Base-by-base conservation (phyloP, 2,113 vertebrate genomes). In the Tenebrosternarchus preto region DNA sequence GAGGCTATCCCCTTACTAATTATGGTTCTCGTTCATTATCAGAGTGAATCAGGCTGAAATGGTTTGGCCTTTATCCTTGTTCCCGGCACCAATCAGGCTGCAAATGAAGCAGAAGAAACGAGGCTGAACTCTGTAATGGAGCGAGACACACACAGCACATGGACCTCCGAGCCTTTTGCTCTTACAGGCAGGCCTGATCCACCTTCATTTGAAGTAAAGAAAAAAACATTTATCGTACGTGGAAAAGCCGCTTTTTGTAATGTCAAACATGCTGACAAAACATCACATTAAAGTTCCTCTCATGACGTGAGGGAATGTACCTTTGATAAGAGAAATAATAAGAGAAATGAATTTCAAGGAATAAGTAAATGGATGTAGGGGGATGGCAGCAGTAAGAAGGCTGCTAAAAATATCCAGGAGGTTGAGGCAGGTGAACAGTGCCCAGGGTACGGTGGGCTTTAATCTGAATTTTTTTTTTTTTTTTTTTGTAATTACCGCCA, bases 1-100 rank as follows among this genome's bases (percentile, higher is more conserved):
- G 39, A 72, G 86, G 88, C 88, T 88, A 86, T 82, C 82, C 85
- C 85, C 83, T 87, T 85, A 85, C 89, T 92, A 92, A 91, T 92
- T 91, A 89, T 89, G 85, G 88, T 82, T 84, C 88, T 88, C 81
- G 89, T 92, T 92, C 84, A 91, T 91, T 89, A 90, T 90, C 86
- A 86, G 86, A 88, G 85, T 87, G 85, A 89, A 90, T 91, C 87
- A 88, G 76, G 39, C 81, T 74, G 83, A 67, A 87, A 75, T 76
- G 78, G 46, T 70, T 86, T 89, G 61, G 87, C 88, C 88, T 89
- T 75, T 73, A 66, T 85, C 85, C 83, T 80, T 77, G 75, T 77
- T 85, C 81, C 84, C 83, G 86, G 89, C 87, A 89, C 89, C 84
- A 92, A 90, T 91, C 90, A 90, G 81, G 80, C 87, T 83, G 75